phyloP scores from a whole-genome alignment of 2,888 invertebrate genomes.

The Cacoxenus indagator region DNA sequence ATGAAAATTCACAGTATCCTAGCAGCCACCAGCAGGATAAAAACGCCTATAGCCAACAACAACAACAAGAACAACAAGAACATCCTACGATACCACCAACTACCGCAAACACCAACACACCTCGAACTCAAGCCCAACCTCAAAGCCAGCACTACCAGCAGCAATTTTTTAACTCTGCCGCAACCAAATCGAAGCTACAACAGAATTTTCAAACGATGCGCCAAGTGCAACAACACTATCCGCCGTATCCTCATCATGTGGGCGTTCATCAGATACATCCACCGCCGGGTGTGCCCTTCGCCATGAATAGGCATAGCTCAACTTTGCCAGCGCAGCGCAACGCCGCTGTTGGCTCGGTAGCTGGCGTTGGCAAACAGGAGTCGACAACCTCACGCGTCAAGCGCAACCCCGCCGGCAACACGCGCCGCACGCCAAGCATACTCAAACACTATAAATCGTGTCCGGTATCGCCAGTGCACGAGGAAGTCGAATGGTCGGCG shows the following conservation, averaged over 20 bases:
- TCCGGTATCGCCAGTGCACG: constrained; percentile 86
- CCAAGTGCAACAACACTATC: constrained; percentile 70
- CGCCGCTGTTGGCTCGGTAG: not conserved
- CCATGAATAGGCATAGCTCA: constrained; percentile 46
- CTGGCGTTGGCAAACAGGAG: constrained; percentile 5
- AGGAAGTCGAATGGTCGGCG: constrained; percentile 78
- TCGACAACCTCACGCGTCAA: constrained; percentile 43
- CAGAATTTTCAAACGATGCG: constrained; percentile 71
- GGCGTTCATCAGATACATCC: constrained; percentile 68
- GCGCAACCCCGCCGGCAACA: constrained; percentile 63
- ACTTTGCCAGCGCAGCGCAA: constrained; percentile 25
- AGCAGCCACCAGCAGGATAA: constrained; percentile 37
- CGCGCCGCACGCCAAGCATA: constrained; percentile 72
- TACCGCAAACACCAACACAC: not conserved
- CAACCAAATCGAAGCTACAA: constrained; percentile 69
- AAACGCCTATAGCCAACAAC: constrained; percentile 30
- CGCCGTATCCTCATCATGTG: constrained; percentile 70
- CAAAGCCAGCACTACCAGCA: not conserved
- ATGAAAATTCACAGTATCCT: constrained; percentile 54
- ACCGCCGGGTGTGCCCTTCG: constrained; percentile 62
- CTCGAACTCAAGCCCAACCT: not conserved
- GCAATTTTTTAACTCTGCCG: constrained; percentile 68
- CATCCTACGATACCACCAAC: constrained; percentile 3
- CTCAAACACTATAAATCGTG: constrained; percentile 82
- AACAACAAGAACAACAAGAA: constrained; percentile 30